Evolutionary conservation across 2,888 invertebrate genomes (phyloP), one percentile per base, ranked within the genome.

Genomic region (Epistrophe grossulariae): DNA sequence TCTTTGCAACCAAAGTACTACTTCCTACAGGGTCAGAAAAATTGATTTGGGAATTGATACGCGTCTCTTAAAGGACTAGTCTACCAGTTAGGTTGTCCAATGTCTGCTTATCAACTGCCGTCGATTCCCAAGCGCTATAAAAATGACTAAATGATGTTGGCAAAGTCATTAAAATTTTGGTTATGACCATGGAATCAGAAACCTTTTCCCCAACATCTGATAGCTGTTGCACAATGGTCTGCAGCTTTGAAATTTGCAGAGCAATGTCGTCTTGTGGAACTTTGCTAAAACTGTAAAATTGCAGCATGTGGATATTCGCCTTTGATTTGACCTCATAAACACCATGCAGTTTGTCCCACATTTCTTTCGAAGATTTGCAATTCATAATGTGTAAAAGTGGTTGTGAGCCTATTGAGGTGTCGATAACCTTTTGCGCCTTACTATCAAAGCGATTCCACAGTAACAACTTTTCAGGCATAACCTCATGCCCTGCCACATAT

Each of bases 241-340:
- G 60, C 19, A 80, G 57, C 74, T 84, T 82, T 10, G 88, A 79
- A 43, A 88, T 76, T 13, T 83, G 82, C 31, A 70, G 70, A 15
- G 88, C 84, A 68, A 89, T 88, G 88, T 88, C 45, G 17, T 83
- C 87, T 52, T 78, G 68, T 11, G 77, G 68, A 70, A 84, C 79
- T 28, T 80, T 87, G 35, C 74, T 71, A 24, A 79, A 87, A 11
- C 78, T 77, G 31, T 88, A 88, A 82, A 88, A 89, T n/a, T 89
- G 72, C 57, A 91, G 52, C 24, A 91, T 88, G 88, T 91, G 90
- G 2, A 91, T 77, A 59, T 84, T 90, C 5, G 90, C 90, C 17
- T 89, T 90, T 0, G 90, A 88, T 76, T 24, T 24, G 24, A 24
- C 24, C 24, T 24, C 24, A 24, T 24, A 24, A 24, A 24, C 24